phyloP scores from a whole-genome alignment of 1,140 invertebrate genomes.

The Orchesella cincta region DNA sequence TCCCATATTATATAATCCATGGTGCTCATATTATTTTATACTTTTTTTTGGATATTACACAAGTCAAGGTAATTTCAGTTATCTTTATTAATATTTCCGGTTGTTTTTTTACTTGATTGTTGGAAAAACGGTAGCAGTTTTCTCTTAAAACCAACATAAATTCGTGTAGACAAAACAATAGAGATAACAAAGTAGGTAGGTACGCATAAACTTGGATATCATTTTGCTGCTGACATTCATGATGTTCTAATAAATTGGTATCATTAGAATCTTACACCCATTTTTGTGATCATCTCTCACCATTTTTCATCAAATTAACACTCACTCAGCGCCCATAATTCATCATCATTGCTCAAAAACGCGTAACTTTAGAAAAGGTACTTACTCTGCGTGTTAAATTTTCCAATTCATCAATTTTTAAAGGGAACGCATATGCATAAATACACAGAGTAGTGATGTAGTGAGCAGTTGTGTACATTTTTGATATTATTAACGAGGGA shows the following conservation, averaged over 20 bases:
- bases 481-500: neutral
- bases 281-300: neutral
- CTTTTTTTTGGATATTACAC: too few relatives aligned
- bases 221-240: too few relatives aligned
- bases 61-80: neutral
- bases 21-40: neutral
- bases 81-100: constrained; percentile 29
- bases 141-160: too few relatives aligned
- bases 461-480: neutral
- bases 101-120: neutral
- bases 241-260: too few relatives aligned
- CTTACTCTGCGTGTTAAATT: neutral
- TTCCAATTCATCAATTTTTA: constrained; percentile 28
- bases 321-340: constrained; percentile 24
- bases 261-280: too few relatives aligned
- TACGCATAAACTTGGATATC: too few relatives aligned
- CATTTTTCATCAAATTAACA: constrained; percentile 25
- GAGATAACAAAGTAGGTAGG: too few relatives aligned
- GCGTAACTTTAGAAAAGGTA: neutral
- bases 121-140: too few relatives aligned
- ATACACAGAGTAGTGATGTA: too few relatives aligned
- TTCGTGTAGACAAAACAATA: too few relatives aligned
- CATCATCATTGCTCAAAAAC: constrained; percentile 19
- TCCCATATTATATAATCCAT: neutral
- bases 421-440: too few relatives aligned